phyloP scores from a whole-genome alignment of 2,113 vertebrate genomes.

The Crotalus helleri region DNA sequence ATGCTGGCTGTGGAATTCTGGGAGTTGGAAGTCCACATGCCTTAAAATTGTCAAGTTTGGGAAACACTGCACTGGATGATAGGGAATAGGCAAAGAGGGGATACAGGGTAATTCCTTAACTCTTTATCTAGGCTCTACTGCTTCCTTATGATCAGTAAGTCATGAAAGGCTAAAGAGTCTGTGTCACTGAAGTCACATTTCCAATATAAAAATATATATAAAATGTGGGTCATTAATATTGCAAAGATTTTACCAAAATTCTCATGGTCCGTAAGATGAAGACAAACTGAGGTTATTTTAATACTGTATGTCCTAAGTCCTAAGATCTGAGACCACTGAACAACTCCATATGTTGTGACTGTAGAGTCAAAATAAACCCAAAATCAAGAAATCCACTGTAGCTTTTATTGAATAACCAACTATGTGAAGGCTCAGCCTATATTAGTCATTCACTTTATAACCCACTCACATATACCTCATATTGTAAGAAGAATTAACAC shows the following conservation, averaged over 20 bases:
- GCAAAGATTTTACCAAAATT: not conserved
- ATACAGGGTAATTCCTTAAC: not conserved
- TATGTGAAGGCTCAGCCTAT: not conserved
- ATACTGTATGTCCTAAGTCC: not conserved
- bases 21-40: too few species aligned
- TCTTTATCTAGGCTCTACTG: not conserved
- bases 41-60: too few species aligned
- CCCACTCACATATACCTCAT: not conserved
- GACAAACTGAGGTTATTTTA: not conserved
- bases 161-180: not conserved
- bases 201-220: not conserved
- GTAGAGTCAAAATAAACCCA: not conserved
- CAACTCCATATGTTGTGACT: not conserved
- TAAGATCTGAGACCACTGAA: not conserved
- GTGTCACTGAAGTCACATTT: not conserved
- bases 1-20: too few species aligned
- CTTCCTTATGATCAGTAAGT: not conserved
- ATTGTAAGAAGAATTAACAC: not conserved
- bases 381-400: not conserved
- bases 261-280: not conserved
- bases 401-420: not conserved
- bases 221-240: not conserved
- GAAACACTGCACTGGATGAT: not conserved
- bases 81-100: not conserved
- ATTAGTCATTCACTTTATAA: slow-evolving; percentile 27